These are phyloP conservation scores for Mythimna lalbum DNA, from an alignment of 2,888 invertebrate species.

Conservation along the genomic window DNA sequence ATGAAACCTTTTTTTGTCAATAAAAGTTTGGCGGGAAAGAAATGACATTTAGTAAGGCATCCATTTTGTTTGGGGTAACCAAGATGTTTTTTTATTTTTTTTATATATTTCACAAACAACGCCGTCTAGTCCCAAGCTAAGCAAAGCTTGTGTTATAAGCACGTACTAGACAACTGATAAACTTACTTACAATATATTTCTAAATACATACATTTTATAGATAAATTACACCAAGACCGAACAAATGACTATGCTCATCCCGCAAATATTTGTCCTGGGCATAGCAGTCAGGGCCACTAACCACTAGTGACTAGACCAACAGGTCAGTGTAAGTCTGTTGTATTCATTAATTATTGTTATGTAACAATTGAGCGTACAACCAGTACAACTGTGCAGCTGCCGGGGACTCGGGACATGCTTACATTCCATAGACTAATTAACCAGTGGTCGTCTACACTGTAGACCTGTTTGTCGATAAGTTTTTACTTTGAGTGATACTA, in stretches of 20 bases:
- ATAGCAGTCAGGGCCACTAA: no score
- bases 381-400: constrained; percentile 58
- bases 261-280: no score
- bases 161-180: no score
- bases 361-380: constrained; percentile 51
- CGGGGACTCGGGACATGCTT: constrained; percentile 22
- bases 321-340: background rate
- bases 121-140: no score
- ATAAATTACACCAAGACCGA: no score
- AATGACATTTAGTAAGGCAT: background rate
- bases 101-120: no score
- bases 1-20: constrained; percentile 39
- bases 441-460: constrained; percentile 17
- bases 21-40: constrained; percentile 14
- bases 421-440: constrained; percentile 58
- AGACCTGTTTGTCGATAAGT: constrained; percentile 15
- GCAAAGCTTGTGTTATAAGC: no score
- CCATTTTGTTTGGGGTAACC: constrained; percentile 24
- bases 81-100: constrained; percentile 11
- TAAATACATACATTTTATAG: no score
- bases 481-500: constrained; percentile 2
- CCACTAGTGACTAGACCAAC: no score
- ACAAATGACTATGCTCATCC: no score
- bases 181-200: no score
- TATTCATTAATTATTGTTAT: constrained; percentile 31